phyloP scores from a whole-genome alignment of 2,797 vertebrate genomes.

The Sebastes cheni region DNA sequence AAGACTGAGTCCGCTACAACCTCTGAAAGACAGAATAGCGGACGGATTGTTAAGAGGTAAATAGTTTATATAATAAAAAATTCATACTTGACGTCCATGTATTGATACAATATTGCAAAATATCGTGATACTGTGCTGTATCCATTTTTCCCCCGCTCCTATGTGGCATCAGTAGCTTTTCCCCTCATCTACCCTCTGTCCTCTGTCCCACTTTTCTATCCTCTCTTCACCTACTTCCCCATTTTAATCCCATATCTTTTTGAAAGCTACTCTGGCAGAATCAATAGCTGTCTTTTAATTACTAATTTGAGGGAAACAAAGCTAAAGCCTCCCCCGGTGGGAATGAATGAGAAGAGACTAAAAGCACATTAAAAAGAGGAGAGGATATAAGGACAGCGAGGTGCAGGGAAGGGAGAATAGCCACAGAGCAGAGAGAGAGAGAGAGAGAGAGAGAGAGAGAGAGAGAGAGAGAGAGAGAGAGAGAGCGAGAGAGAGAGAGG shows the following conservation, averaged over 20 bases:
- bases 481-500: not conserved
- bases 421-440: not conserved
- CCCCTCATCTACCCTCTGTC: not conserved
- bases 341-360: not conserved
- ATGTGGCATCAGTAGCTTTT: not conserved
- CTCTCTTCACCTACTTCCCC: not conserved
- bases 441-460: not conserved
- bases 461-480: not conserved
- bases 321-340: constrained; percentile 21
- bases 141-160: too few relatives aligned
- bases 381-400: not conserved
- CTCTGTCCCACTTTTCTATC: not conserved
- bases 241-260: not conserved
- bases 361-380: not conserved
- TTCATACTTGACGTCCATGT: too few relatives aligned
- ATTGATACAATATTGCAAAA: not conserved
- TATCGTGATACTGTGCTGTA: not conserved
- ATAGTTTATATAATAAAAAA: too few relatives aligned
- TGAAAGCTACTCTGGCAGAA: constrained; percentile 16
- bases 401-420: not conserved
- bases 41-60: too few relatives aligned
- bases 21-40: too few relatives aligned
- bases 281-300: constrained; percentile 56
- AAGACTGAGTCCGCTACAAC: too few relatives aligned
- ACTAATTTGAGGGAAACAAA: constrained; percentile 56